Conservation (phyloP, 37 sponge, comb jelly and placozoan species). For the Ephydatia muelleri region DNA sequence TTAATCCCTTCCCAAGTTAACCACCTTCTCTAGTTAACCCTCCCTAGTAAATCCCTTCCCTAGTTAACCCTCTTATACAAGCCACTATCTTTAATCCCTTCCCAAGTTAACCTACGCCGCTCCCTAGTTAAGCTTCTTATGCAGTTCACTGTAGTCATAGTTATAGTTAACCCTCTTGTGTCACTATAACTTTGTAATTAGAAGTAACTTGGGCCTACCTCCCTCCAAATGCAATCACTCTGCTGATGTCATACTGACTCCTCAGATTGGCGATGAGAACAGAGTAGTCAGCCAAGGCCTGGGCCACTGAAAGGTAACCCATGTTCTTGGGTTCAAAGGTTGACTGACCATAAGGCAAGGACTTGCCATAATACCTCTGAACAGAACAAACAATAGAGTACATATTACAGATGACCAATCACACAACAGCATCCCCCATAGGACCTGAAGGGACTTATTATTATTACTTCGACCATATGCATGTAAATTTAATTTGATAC, state of each 20-base stretch:
- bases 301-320: conserved; percentile 77
- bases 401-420: no score
- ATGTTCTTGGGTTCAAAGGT: conserved; percentile 66
- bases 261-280: conserved; percentile 45
- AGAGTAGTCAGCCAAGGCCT: conserved; percentile 93
- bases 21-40: no score
- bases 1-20: no score
- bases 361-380: conserved; percentile 86
- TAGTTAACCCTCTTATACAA: no score
- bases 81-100: no score
- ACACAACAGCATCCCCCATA: no score
- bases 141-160: no score
- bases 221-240: conserved; percentile 84
- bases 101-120: no score
- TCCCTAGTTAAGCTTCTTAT: no score
- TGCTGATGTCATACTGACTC: conserved; percentile 32
- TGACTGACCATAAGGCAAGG: conserved; percentile 71
- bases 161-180: no score
- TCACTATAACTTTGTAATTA: neutral
- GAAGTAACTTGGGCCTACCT: conserved; percentile 41
- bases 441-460: neutral
- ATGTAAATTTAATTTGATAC: no score
- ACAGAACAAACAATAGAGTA: neutral
- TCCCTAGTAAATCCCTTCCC: no score
- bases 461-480: neutral